Percentiles rank a stretch among this genome's conserved stretches.
These are phyloP conservation scores for Sitodiplosis mosellana DNA, from an alignment of 1,140 invertebrate genomes.

Conservation along the genomic window DNA sequence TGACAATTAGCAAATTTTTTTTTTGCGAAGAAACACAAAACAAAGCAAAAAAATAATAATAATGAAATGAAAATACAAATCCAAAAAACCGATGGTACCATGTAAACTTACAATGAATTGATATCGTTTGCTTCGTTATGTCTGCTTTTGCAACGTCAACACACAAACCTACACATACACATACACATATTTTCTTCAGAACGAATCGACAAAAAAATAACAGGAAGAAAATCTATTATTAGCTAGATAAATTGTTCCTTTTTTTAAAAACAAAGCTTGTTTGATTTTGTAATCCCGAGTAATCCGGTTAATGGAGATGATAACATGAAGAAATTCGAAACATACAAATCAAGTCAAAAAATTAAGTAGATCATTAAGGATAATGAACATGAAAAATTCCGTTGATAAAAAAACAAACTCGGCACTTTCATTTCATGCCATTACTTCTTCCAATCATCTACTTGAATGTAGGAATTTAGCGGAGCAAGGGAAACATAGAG, in stretches of 20 bases:
- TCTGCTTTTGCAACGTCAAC: neutral
- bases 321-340: slow-evolving; percentile 3
- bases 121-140: neutral
- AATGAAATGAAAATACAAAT: slow-evolving; percentile 8
- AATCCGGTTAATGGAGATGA: neutral
- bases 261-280: slow-evolving; percentile 9
- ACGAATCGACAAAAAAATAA: slow-evolving; percentile 9
- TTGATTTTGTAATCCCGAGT: slow-evolving; percentile 10
- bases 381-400: no score
- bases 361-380: no score
- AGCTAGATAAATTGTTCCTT: slow-evolving; percentile 10
- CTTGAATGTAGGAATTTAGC: no score
- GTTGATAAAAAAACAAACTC: no score
- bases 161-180: slow-evolving; percentile 3
- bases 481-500: no score
- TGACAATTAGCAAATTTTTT: slow-evolving; percentile 24
- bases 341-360: neutral
- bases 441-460: no score
- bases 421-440: no score
- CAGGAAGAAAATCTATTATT: slow-evolving; percentile 2
- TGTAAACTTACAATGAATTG: slow-evolving; percentile 2
- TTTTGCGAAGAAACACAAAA: slow-evolving; percentile 16
- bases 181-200: slow-evolving; percentile 2
- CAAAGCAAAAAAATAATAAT: slow-evolving; percentile 7
- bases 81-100: slow-evolving; percentile 10